Percentiles rank a stretch among this genome's conserved stretches.
Evolutionary conservation across 2,113 vertebrate species (phyloP).

Genomic region (Agapornis roseicollis): DNA sequence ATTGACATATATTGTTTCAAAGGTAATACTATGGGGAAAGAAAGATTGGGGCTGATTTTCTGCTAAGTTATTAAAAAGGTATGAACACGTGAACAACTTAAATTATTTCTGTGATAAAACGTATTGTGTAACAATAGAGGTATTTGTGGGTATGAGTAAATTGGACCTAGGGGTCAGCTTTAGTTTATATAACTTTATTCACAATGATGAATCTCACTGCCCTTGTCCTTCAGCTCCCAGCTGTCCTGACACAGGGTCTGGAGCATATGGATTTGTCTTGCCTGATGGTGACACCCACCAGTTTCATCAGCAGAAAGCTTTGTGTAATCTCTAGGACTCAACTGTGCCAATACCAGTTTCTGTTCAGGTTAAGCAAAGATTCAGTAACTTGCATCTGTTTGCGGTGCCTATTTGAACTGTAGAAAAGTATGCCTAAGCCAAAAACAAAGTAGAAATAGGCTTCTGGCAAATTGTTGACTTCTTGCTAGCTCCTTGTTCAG

Average conservation of each 20-base stretch:
- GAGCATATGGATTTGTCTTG: background rate
- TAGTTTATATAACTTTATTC: background rate
- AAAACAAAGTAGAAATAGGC: background rate
- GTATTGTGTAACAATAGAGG: background rate
- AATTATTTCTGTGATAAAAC: background rate
- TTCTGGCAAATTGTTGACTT: background rate
- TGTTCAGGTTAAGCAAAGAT: background rate
- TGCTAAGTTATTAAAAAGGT: background rate
- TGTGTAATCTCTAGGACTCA: background rate
- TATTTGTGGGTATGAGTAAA: background rate
- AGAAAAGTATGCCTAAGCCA: background rate
- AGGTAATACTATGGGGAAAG: slow-evolving; percentile 1
- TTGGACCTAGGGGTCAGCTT: background rate
- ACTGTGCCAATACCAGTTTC: rapidly evolving
- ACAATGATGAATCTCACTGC: background rate
- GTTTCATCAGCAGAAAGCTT: background rate
- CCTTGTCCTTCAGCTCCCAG: background rate
- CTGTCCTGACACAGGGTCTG: background rate
- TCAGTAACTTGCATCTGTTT: background rate
- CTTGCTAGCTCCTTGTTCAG: background rate
- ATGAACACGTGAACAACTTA: background rate
- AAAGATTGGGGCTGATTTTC: background rate
- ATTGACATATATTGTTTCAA: slow-evolving; percentile 8
- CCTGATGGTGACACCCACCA: background rate
- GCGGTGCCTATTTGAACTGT: background rate